Evolutionary conservation across 2,113 vertebrate species (phyloP).

Genomic region (Rhabdornis inornatus): DNA sequence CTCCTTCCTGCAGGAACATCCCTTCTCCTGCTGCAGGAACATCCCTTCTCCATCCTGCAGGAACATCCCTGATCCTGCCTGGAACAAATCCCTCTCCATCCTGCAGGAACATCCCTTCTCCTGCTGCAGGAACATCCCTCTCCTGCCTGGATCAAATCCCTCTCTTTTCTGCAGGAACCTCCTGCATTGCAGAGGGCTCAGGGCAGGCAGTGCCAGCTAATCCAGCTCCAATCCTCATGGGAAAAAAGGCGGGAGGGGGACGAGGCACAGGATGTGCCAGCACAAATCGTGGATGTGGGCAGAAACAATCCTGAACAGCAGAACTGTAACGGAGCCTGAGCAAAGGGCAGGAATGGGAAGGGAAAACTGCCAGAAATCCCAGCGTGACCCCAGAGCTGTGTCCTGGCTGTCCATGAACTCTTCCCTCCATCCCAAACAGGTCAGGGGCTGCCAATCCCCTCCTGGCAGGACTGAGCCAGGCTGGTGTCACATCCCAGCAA

Average conservation of each 20-base stretch:
- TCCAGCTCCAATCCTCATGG: neutral
- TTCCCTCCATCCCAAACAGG: neutral
- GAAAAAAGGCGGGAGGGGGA: neutral
- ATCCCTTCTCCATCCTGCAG: neutral
- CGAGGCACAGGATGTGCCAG: neutral
- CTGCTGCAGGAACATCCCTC: too few species aligned
- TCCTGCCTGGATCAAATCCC: too few species aligned
- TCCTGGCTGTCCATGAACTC: neutral
- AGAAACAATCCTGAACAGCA: neutral
- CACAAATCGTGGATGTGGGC: neutral
- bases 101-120: too few species aligned
- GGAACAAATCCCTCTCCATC: too few species aligned
- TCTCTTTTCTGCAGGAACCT: neutral
- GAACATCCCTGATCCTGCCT: neutral
- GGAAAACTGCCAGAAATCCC: neutral
- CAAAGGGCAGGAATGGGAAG: neutral
- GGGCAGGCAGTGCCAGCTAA: neutral
- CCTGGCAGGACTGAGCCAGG: fast-evolving
- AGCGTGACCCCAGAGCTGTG: too few species aligned
- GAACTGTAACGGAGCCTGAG: neutral
- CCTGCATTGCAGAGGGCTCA: fast-evolving
- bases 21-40: neutral
- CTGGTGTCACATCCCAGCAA: neutral
- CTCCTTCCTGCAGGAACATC: neutral
- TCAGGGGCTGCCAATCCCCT: neutral